These are phyloP conservation scores for Coryphaenoides rupestris DNA, from an alignment of 2,113 vertebrate genomes.

Conservation along the genomic window DNA sequence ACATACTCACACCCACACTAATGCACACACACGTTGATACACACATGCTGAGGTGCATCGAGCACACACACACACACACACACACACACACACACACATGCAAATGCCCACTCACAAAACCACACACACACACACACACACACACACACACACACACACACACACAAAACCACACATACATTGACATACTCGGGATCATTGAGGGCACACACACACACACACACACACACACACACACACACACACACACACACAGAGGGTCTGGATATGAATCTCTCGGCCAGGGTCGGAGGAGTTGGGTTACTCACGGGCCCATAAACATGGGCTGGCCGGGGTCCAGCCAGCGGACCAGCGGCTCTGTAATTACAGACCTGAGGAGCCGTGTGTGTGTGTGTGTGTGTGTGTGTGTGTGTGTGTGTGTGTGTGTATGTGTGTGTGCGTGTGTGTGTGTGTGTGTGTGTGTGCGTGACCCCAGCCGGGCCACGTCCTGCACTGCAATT, in stretches of 20 bases:
- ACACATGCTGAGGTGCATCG: too few species aligned
- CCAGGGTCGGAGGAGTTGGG: conserved; percentile 56
- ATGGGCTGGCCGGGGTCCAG: conserved; percentile 61
- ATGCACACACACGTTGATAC: too few species aligned
- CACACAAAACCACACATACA: too few species aligned
- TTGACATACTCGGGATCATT: too few species aligned
- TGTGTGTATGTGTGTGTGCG: too few species aligned
- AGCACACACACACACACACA: too few species aligned
- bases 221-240: conserved; percentile 40
- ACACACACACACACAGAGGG: conserved; percentile 39
- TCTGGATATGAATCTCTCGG: conserved; percentile 54
- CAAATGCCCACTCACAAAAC: too few species aligned
- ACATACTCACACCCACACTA: not conserved
- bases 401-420: too few species aligned
- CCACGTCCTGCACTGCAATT: conserved; percentile 51
- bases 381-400: too few species aligned
- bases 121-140: conserved; percentile 9
- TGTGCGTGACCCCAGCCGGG: conserved; percentile 42
- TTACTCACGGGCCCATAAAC: conserved; percentile 67
- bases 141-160: not conserved
- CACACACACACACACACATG: conserved; percentile 44
- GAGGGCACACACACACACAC: too few species aligned
- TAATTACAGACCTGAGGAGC: conserved; percentile 67
- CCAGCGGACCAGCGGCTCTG: conserved; percentile 51
- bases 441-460: too few species aligned